phyloP scores from a whole-genome alignment of 1,140 invertebrate species.

The Leptestheria dahalacensis region DNA sequence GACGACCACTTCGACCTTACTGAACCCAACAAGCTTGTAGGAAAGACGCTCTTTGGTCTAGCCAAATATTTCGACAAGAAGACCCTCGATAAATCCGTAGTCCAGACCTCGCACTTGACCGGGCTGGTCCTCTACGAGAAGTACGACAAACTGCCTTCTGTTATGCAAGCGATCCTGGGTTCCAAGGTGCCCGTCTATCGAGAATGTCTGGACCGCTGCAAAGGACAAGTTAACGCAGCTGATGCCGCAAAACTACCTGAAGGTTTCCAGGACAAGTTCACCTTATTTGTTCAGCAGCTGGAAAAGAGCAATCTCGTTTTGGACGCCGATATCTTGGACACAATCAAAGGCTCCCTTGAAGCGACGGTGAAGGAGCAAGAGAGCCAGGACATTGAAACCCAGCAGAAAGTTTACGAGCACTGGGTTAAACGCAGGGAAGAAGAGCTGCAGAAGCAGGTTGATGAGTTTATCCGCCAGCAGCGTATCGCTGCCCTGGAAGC shows the following conservation, averaged over 20 bases:
- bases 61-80: conserved; percentile 30
- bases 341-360: conserved; percentile 15
- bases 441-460: conserved; percentile 23
- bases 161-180: conserved; percentile 23
- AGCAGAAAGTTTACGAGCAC: conserved; percentile 19
- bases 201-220: conserved; percentile 24
- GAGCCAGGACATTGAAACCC: conserved; percentile 20
- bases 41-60: conserved; percentile 57
- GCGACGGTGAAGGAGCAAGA: conserved; percentile 19
- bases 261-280: background rate
- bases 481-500: conserved; percentile 22
- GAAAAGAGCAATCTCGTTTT: conserved; percentile 12
- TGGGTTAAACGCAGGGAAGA: conserved; percentile 23
- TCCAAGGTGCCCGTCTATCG: conserved; percentile 2
- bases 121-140: conserved; percentile 52
- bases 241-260: conserved; percentile 1
- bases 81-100: conserved; percentile 32
- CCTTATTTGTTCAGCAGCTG: background rate
- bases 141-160: conserved; percentile 36
- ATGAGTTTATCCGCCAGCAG: conserved; percentile 20
- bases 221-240: conserved; percentile 18
- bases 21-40: conserved; percentile 46
- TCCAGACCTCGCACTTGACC: conserved; percentile 46
- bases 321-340: conserved; percentile 14
- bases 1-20: conserved; percentile 77